Evolutionary conservation across 2,797 vertebrate genomes (phyloP), one percentile per base, ranked within the genome.

Genomic region (Pangasius larnaudii): DNA sequence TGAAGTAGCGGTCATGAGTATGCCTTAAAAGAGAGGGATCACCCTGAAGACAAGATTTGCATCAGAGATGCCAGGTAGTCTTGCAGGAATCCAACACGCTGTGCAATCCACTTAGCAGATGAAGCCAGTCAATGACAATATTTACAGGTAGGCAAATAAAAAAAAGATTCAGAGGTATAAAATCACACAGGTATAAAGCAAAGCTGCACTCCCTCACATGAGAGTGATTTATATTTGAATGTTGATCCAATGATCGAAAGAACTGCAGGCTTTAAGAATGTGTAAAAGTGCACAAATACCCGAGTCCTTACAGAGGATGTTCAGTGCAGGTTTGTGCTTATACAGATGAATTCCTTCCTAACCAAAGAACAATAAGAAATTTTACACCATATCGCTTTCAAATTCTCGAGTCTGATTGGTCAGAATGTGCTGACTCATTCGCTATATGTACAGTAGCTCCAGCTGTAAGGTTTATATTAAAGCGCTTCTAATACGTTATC

Each of bases 91-190:
- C 49, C 33, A 85, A 49, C 49, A 11, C 0, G 42, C 63, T 59
- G 69, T 27, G 39, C 27, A 74, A 80, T 80, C 83, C 80, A 85
- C 78, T 86, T 85, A 87, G 77, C 72, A 81, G 86, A 87, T 84
- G 84, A 86, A 69, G 33, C 65, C 49, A 30, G 65, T 27, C 74
- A 5, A 61, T 51, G 33, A 67, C 83, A 8, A 89, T 88, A 87
- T 80, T 87, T 88, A 89, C 82, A 86, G n/a, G 56, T n/a, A 42
- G 53, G 18, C 30, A n/a, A 14, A 5, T 6, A 39, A 2, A 58
- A 49, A 85, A 85, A 58, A 10, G 8, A 86, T 88, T 59, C 49
- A 11, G 11, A 14, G 27, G 72, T 58, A 86, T 80, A 72, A 72
- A 87, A 79, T 78, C 63, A 87, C 1, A 4, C 7, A 27, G 78